Evolutionary conservation across 2,888 invertebrate genomes (phyloP).

Genomic region (Drosophila buzzatii): DNA sequence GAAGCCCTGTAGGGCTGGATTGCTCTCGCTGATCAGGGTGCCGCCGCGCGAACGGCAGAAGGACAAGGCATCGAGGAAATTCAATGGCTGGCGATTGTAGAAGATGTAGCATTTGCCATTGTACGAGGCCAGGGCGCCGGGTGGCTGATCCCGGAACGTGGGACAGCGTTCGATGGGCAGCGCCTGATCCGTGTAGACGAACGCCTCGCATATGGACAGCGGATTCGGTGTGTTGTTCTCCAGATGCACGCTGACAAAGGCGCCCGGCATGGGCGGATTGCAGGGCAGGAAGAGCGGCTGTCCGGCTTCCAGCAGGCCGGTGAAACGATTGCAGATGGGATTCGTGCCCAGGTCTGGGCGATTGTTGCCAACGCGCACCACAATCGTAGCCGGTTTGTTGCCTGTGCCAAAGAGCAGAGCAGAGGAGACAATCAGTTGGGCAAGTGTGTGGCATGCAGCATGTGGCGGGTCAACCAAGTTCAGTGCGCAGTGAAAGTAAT

Average conservation of each 20-base stretch:
- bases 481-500: constrained; percentile 79
- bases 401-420: constrained; percentile 85
- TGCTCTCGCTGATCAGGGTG: constrained; percentile 95
- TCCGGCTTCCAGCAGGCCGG: constrained; percentile 94
- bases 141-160: constrained; percentile 96
- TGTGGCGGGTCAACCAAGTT: constrained; percentile 51
- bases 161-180: constrained; percentile 96
- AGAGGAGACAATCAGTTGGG: constrained; percentile 10
- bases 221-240: constrained; percentile 91
- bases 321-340: constrained; percentile 96
- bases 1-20: constrained; percentile 96
- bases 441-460: constrained; percentile 20
- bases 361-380: constrained; percentile 96
- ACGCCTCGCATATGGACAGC: constrained; percentile 95
- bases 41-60: constrained; percentile 94
- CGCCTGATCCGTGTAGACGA: constrained; percentile 96
- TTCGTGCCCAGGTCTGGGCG: constrained; percentile 96
- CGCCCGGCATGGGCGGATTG: constrained; percentile 97
- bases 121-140: constrained; percentile 96
- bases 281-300: constrained; percentile 96
- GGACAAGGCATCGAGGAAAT: constrained; percentile 91
- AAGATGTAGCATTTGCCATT: constrained; percentile 98
- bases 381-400: constrained; percentile 92
- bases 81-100: constrained; percentile 93
- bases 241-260: constrained; percentile 96